These are phyloP conservation scores for Cichlasoma orientale DNA, from an alignment of 2,797 vertebrate species.

Conservation along the genomic window DNA sequence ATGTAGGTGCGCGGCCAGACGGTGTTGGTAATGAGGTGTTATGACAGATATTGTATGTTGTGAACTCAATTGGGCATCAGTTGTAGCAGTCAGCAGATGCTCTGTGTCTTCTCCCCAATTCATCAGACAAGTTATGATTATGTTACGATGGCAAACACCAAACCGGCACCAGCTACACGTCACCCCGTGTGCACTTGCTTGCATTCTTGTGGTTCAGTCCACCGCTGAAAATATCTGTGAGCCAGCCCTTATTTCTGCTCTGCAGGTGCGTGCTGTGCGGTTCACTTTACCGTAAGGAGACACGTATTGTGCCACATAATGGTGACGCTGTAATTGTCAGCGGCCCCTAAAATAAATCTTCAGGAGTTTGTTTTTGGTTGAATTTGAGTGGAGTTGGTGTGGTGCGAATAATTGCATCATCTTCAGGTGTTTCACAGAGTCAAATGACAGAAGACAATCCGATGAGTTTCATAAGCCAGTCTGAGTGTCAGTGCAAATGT, in stretches of 20 bases:
- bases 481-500: background rate
- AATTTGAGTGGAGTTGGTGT: background rate
- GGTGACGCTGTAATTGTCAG: slow-evolving; percentile 33
- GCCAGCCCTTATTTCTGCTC: background rate
- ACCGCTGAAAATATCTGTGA: slow-evolving; percentile 5
- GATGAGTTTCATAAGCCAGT: slow-evolving; percentile 25
- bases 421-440: background rate
- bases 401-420: slow-evolving; percentile 15
- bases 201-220: background rate
- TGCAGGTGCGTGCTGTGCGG: background rate
- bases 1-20: slow-evolving; percentile 30
- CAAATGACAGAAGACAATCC: slow-evolving; percentile 18
- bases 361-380: slow-evolving; percentile 26
- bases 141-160: slow-evolving; percentile 14
- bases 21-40: slow-evolving; percentile 48
- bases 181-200: background rate
- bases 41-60: slow-evolving; percentile 54
- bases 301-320: slow-evolving; percentile 2
- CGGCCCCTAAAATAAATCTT: background rate
- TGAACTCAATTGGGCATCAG: slow-evolving; percentile 45
- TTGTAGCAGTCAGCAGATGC: slow-evolving; percentile 45
- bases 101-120: slow-evolving; percentile 31
- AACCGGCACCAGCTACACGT: slow-evolving; percentile 9
- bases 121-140: slow-evolving; percentile 43
- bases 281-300: background rate